Evolutionary conservation across 2,797 vertebrate genomes (phyloP), one percentile per base, ranked within the genome.

Genomic region (Myotis daubentonii): DNA sequence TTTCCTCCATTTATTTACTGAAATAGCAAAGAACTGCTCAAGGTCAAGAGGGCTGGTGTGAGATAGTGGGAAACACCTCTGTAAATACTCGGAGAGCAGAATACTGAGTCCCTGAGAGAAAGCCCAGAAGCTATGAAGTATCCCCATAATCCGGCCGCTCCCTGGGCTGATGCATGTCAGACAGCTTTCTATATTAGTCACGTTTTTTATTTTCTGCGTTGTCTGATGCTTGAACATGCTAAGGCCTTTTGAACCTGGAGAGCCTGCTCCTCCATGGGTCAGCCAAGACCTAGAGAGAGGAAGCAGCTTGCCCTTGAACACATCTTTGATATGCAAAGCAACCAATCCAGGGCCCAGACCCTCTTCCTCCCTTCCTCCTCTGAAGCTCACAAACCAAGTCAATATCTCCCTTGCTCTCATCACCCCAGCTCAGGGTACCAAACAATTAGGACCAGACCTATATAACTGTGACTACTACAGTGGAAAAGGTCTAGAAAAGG

Each of bases 1-100:
- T 96, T 96, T 97, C 90, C 96, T 95, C 97, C 53, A 25, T 94
- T 94, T 74, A 71, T 93, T 97, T 97, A 89, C 97, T 96, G 96
- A 93, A 94, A 96, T 95, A 87, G 71, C 85, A 65, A 90, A 96
- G 96, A 78, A 60, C 38, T 79, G 55, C 79, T 91, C 62, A 20
- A n/a, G 76, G 79, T 95, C 86, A 72, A 72, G 84, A 82, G 36
- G 72, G 57, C 62, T 71, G n/a, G 60, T 17, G 30, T 38, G 79
- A 87, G 68, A n/a, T 8, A 55, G 60, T 66, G 57, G 83, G 92
- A 95, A 82, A 4, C 53, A 65, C 60, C 62, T 92, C 23, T 70
- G 79, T 75, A 51, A 94, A 80, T 70, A 71, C 30, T 92, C 68
- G 5, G 12, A 60, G 74, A 66, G 9, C 68, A 66, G 70, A 71